Base-by-base conservation (phyloP, 2,797 vertebrate genomes). In the Malacoraja senta region DNA sequence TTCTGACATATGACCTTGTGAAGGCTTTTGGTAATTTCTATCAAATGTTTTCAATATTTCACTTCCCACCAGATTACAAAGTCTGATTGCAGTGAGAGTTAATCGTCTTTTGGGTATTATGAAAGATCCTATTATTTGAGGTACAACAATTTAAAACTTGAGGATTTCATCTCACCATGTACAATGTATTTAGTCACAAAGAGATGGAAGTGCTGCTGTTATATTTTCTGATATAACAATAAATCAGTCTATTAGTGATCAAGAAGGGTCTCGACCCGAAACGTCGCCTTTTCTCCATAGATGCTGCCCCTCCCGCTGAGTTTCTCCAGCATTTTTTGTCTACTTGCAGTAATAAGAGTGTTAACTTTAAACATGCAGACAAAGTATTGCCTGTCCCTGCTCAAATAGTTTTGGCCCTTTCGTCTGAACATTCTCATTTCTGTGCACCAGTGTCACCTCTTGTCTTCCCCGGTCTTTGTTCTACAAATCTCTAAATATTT, bases 401-500 rank as follows among this genome's bases (percentile, higher is more conserved):
- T 32, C 32, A 91, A 72, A 91, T 91, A 32, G 24, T 7, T 38
- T 65, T 44, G 6, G 21, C 13, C 13, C 8, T 26, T 91, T 26
- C 19, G 21, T 38, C 9, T 35, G 35, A n/a, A 72, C 17, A 91
- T 8, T 29, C 68, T 12, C 17, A 90, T 21, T 35, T 17, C 32
- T 72, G 68, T 44, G 12, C 68, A 26, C 32, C 90, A 44, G 13
- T 17, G 24, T 21, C 38, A 72, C 71, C 90, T 29, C 38, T 35
- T 74, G 65, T 38, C 68, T 90, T 68, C 32, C n/a, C 86, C 61
- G 10, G 88, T 15, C 68, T 72, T 91, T 91, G 68, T 91, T 91
- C 90, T 53, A 65, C 90, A 74, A 91, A 91, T 35, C 38, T 38
- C 13, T 29, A 72, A 65, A 74, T 21, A 44, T 91, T 74, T 10